These are phyloP conservation scores for Indri indri DNA, from an alignment of 2,113 vertebrate species.

Conservation along the genomic window DNA sequence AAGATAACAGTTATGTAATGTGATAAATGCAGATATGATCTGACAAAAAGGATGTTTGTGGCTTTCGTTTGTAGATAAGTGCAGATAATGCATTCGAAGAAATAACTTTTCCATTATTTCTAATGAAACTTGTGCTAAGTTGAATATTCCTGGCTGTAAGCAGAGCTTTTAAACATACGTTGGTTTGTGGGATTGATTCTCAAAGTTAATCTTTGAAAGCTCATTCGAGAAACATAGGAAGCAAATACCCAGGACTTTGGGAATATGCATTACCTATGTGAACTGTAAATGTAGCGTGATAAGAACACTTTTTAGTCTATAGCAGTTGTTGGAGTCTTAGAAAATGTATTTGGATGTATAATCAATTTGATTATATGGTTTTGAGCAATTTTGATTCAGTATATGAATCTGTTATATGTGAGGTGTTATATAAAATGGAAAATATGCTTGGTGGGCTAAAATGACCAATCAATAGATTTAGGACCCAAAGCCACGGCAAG, in stretches of 20 bases:
- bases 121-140: background rate
- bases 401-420: background rate
- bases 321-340: background rate
- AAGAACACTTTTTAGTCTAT: background rate
- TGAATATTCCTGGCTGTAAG: background rate
- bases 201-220: background rate
- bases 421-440: background rate
- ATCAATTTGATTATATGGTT: background rate
- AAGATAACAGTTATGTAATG: background rate
- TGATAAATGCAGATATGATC: background rate
- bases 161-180: background rate
- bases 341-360: background rate
- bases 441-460: background rate
- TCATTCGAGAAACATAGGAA: background rate
- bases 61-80: background rate
- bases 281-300: background rate
- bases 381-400: background rate
- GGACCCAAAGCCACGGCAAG: background rate
- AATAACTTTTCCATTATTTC: constrained; percentile 8
- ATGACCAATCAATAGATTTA: background rate
- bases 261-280: background rate
- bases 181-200: background rate
- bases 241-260: background rate
- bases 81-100: background rate
- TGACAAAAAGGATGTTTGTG: background rate